Evolutionary conservation across 2,888 invertebrate species (phyloP), one percentile per base, ranked within the genome.

Genomic region (Conchocele bisecta): DNA sequence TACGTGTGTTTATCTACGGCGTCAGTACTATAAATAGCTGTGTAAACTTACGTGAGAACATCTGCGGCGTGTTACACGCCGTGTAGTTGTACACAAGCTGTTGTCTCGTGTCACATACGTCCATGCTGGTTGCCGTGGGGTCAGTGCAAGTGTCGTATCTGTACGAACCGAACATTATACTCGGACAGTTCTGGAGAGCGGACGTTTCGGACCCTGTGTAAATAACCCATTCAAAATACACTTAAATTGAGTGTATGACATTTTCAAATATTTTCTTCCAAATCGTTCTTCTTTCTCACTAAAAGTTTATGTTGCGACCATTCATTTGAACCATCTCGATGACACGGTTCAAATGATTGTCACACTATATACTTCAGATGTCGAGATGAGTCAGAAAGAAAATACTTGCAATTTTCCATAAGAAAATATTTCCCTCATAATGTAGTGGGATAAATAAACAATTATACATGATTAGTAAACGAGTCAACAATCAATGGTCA

Each of bases 81-180:
- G 81, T 83, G 51, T 79, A 75, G 66, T 84, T 83, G 54, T 56
- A 80, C 2, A 68, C 58, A 26, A 84, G 46, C 29, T 77, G 63
- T 33, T 68, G 61, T 26, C 63, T 58, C 9, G 74, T 64, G 11
- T 79, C 72, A 53, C 82, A 84, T 15, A 76, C 81, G 26, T 82
- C 72, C 31, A 84, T 50, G 41, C 54, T 63, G 2, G 80, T 75
- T 11, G 44, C 53, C 33, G 61, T 69, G 2, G 63, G 11, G 59
- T 72, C 71, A 9, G 67, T 59, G 33, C 75, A 76, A 29, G 76
- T 75, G 39, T 63, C 57, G 51, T 83, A 84, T 7, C 53, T 60
- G 59, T 79, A 84, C 3, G 63, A 58, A 13, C 75, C 74, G 24
- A 69, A 74, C 41, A 84, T 22, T 4, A 44, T 31, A 7, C 73